Conservation (phyloP, 2,888 invertebrate genomes). For the Mythimna lalbum region DNA sequence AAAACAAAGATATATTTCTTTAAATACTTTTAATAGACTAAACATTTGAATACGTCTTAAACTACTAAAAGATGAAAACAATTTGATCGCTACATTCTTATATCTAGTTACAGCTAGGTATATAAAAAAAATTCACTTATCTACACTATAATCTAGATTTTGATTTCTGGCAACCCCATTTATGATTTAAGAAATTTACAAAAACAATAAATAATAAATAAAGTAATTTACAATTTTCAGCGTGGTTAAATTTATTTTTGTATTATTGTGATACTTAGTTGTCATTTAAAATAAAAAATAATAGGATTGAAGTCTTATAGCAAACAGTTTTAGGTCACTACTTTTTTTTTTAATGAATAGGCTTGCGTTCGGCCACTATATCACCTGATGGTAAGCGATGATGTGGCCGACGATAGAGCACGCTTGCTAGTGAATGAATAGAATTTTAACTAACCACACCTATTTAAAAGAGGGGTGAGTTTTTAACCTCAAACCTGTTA, state of each 20-base stretch:
- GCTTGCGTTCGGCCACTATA: too few species aligned
- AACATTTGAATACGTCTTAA: slow-evolving; percentile 77
- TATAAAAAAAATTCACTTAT: slow-evolving; percentile 53
- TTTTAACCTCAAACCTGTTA: neutral
- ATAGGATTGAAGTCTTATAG: neutral
- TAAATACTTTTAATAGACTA: slow-evolving; percentile 79
- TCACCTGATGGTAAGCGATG: too few species aligned
- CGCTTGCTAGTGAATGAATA: neutral
- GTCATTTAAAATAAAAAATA: neutral
- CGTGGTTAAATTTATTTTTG: neutral
- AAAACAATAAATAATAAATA: slow-evolving; percentile 6
- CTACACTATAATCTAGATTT: slow-evolving; percentile 42
- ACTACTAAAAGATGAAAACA: slow-evolving; percentile 60
- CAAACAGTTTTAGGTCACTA: neutral
- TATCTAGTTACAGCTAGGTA: slow-evolving; percentile 35
- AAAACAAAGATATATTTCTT: slow-evolving; percentile 65
- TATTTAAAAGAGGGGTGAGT: neutral
- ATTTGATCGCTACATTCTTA: slow-evolving; percentile 69
- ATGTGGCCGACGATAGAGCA: too few species aligned
- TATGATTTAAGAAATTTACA: slow-evolving; percentile 47
- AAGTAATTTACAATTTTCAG: slow-evolving; percentile 14
- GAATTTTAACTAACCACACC: too few species aligned
- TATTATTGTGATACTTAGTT: neutral
- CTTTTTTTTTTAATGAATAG: too few species aligned
- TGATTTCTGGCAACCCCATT: slow-evolving; percentile 53